A percentile compares a stretch with the other conserved stretches of the same genome.
phyloP scores from a whole-genome alignment of 2,888 invertebrate species.

The Volucella inflata region DNA sequence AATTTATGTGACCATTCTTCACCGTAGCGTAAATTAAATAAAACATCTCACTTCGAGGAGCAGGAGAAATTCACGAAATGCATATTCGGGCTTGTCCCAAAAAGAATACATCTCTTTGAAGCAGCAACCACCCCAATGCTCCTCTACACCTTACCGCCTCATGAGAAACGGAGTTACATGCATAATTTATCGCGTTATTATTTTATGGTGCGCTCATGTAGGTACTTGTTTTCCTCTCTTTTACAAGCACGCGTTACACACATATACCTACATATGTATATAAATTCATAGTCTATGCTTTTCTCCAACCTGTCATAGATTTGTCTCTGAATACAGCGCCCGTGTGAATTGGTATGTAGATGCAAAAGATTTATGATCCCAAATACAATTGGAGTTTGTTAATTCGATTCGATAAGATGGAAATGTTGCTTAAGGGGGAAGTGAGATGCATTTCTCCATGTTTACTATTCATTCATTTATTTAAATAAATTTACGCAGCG shows the following conservation, averaged over 20 bases:
- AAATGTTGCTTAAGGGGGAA: background rate
- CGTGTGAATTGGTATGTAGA: constrained; percentile 55
- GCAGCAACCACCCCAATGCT: background rate
- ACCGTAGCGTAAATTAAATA: constrained; percentile 55
- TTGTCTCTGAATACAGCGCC: constrained; percentile 11
- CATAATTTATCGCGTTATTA: constrained; percentile 64
- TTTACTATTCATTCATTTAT: background rate
- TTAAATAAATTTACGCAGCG: background rate
- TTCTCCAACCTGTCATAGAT: constrained; percentile 20
- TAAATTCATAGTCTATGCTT: constrained; percentile 25
- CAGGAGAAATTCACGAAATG: constrained; percentile 49
- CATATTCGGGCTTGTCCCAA: constrained; percentile 34
- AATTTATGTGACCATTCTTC: constrained; percentile 70
- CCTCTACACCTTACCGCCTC: background rate
- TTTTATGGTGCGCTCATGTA: constrained; percentile 62
- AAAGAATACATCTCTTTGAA: constrained; percentile 18
- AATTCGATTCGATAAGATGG: constrained; percentile 30
- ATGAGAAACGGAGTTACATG: constrained; percentile 18
- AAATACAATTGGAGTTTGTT: constrained; percentile 51
- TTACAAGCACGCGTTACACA: background rate
- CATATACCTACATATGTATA: background rate
- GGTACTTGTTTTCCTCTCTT: constrained; percentile 29
- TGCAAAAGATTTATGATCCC: constrained; percentile 40
- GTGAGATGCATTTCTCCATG: constrained; percentile 37
- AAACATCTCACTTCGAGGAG: constrained; percentile 40